Conservation (phyloP, 2,113 vertebrate genomes). For the Oreochromis niloticus region DNA sequence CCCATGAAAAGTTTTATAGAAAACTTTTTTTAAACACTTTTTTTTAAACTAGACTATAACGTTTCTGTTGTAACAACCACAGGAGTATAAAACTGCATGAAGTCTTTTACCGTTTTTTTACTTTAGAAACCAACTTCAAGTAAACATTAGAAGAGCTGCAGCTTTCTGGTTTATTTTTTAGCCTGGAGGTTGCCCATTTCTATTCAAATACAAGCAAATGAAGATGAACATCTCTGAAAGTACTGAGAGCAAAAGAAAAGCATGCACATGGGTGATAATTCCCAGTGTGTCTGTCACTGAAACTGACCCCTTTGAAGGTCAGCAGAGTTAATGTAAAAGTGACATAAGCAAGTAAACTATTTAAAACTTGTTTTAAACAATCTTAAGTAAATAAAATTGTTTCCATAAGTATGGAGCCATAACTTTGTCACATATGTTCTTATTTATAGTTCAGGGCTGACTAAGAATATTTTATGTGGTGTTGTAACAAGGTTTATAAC, state of each 20-base stretch:
- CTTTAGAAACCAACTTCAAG: background rate
- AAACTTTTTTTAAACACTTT: too few relatives aligned
- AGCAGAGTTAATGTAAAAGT: background rate
- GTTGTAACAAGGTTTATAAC: background rate
- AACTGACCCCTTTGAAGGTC: background rate
- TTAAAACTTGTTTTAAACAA: background rate
- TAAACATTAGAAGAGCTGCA: background rate
- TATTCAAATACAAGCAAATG: background rate
- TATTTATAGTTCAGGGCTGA: background rate
- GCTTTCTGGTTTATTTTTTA: background rate
- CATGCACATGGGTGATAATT: background rate
- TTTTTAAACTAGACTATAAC: background rate
- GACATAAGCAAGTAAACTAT: background rate
- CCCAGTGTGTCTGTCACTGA: background rate
- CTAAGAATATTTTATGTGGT: background rate
- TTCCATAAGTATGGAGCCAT: background rate
- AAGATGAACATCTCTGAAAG: background rate
- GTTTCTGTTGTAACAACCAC: background rate
- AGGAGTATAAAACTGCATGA: background rate
- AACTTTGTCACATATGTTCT: background rate
- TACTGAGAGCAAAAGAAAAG: background rate
- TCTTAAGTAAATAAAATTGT: background rate
- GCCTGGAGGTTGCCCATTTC: background rate
- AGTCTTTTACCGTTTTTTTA: background rate
- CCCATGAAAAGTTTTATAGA: accelerated